Conservation (phyloP, 2,888 invertebrate genomes). For the Venusia cambrica region DNA sequence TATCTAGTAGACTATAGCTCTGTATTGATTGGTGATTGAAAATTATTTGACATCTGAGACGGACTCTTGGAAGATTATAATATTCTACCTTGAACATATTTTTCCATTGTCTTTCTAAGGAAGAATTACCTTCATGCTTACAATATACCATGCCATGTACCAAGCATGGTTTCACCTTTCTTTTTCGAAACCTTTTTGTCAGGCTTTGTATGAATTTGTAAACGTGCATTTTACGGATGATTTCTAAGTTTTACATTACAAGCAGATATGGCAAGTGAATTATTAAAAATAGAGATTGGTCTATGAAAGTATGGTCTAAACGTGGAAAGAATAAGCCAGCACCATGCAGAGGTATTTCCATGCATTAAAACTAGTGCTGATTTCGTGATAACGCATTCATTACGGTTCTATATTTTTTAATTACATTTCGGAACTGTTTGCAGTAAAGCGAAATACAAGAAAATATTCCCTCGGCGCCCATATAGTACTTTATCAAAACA, state of each 20-base stretch:
- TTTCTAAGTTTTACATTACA: too few species aligned
- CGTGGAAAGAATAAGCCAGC: too few species aligned
- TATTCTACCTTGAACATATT: too few species aligned
- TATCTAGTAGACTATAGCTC: too few species aligned
- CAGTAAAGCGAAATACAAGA: slow-evolving; percentile 28
- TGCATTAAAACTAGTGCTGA: slow-evolving; percentile 1
- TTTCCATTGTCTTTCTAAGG: too few species aligned
- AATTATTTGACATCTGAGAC: too few species aligned
- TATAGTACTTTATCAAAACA: slow-evolving; percentile 34
- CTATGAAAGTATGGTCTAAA: too few species aligned
- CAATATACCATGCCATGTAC: slow-evolving; percentile 1
- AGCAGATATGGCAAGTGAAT: too few species aligned
- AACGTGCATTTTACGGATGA: slow-evolving; percentile 2
- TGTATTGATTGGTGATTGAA: too few species aligned
- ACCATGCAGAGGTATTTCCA: slow-evolving; percentile 5
- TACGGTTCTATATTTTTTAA: slow-evolving; percentile 18
- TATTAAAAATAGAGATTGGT: too few species aligned
- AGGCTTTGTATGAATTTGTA: slow-evolving; percentile 1
- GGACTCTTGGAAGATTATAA: too few species aligned
- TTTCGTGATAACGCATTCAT: slow-evolving; percentile 17
- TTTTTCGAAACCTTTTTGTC: slow-evolving; percentile 2
- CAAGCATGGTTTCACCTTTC: slow-evolving; percentile 1
- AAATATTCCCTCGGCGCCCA: slow-evolving; percentile 36
- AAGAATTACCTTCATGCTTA: slow-evolving; percentile 3
- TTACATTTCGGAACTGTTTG: slow-evolving; percentile 23